A percentile compares a stretch with the other conserved stretches of the same genome.
Evolutionary conservation across 2,113 vertebrate species (phyloP).

Genomic region (Gasterosteus nipponicus): DNA sequence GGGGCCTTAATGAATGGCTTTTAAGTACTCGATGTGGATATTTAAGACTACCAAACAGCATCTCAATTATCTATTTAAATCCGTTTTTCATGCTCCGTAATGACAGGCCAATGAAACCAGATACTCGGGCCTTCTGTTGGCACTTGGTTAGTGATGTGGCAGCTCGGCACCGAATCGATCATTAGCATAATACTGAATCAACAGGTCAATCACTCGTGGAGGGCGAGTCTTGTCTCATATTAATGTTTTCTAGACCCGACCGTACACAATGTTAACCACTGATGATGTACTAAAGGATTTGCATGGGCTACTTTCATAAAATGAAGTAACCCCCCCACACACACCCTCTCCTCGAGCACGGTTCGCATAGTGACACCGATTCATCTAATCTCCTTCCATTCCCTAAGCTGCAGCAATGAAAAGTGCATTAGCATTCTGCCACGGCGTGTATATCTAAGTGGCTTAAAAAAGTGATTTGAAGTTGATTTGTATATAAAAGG

Average conservation of each 20-base stretch:
- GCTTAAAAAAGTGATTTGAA: constrained; percentile 90
- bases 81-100: background rate
- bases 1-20: background rate
- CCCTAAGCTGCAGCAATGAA: constrained; percentile 83
- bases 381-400: constrained; percentile 85
- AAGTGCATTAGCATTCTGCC: constrained; percentile 88
- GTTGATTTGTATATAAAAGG: constrained; percentile 92
- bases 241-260: background rate
- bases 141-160: background rate
- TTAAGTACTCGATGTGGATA: constrained; percentile 3
- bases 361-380: constrained; percentile 81
- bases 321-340: constrained; percentile 76
- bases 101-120: constrained; percentile 3
- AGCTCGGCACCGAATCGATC: constrained; percentile 6
- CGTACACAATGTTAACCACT: constrained; percentile 7
- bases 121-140: background rate
- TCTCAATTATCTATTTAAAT: constrained; percentile 11
- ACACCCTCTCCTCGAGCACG: constrained; percentile 56
- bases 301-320: constrained; percentile 77
- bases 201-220: background rate
- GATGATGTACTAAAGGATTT: constrained; percentile 17
- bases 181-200: constrained; percentile 23
- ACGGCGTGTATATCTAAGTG: constrained; percentile 87
- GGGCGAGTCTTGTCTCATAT: background rate
- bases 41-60: background rate